These are phyloP conservation scores for Hystrix brachyura DNA, from an alignment of 2,113 vertebrate genomes.

Conservation along the genomic window DNA sequence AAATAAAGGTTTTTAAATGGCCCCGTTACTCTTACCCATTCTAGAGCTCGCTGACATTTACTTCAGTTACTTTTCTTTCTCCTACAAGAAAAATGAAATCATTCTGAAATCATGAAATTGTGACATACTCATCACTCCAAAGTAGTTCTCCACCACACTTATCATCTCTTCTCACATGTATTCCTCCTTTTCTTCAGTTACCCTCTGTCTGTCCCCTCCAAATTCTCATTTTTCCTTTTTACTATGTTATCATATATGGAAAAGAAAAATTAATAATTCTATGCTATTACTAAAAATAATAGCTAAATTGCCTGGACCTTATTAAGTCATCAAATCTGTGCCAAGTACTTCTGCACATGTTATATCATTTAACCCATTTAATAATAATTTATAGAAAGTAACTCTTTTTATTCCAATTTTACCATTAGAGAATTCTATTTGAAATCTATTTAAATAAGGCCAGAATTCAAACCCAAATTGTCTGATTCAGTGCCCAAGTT, in stretches of 20 bases:
- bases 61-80: neutral
- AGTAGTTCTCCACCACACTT: neutral
- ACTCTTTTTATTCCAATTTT: constrained; percentile 16
- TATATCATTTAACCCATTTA: constrained; percentile 10
- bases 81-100: constrained; percentile 18
- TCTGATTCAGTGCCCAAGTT: neutral
- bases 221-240: neutral
- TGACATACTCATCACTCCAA: neutral
- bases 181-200: neutral
- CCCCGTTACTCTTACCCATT: neutral
- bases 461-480: neutral
- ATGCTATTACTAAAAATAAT: neutral
- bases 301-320: neutral
- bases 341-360: neutral
- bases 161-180: neutral
- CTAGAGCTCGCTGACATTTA: neutral
- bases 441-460: neutral
- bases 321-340: neutral
- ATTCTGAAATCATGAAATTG: neutral
- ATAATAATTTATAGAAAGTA: neutral
- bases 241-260: neutral
- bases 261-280: constrained; percentile 26
- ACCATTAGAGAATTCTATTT: neutral
- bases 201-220: neutral
- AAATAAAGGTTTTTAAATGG: neutral